phyloP scores from a whole-genome alignment of 2,113 vertebrate genomes.

The Oplegnathus fasciatus region DNA sequence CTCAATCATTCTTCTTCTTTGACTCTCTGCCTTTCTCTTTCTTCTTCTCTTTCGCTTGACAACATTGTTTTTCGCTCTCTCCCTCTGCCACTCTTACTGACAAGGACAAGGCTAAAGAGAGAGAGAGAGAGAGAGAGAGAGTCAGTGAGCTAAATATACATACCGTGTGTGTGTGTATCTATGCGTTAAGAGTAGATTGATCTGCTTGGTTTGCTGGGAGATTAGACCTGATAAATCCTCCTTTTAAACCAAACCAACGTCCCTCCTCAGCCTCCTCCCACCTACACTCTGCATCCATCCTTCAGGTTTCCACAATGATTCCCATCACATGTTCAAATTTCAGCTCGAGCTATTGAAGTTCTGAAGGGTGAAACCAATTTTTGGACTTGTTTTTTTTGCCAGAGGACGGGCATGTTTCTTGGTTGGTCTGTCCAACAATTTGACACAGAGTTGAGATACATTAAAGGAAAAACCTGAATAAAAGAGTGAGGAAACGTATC shows the following conservation, averaged over 20 bases:
- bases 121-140: conserved; percentile 18
- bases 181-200: conserved; percentile 67
- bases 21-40: conserved; percentile 38
- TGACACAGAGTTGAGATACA: neutral
- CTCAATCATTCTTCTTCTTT: conserved; percentile 50
- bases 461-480: no score
- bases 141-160: conserved; percentile 78
- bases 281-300: conserved; percentile 37
- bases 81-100: conserved; percentile 44
- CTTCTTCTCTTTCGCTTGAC: conserved; percentile 32
- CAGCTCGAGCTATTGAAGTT: neutral
- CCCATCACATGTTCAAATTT: neutral
- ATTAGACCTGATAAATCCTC: conserved; percentile 80
- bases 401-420: no score
- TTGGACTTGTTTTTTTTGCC: neutral
- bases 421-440: no score
- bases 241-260: conserved; percentile 53
- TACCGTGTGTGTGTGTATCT: conserved; percentile 29
- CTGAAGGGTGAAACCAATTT: neutral
- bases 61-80: conserved; percentile 59
- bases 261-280: conserved; percentile 37
- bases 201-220: conserved; percentile 74
- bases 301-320: conserved; percentile 19
- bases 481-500: no score
- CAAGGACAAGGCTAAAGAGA: conserved; percentile 43